phyloP scores from a whole-genome alignment of 2,113 vertebrate species.

The Hippocampus zosterae region DNA sequence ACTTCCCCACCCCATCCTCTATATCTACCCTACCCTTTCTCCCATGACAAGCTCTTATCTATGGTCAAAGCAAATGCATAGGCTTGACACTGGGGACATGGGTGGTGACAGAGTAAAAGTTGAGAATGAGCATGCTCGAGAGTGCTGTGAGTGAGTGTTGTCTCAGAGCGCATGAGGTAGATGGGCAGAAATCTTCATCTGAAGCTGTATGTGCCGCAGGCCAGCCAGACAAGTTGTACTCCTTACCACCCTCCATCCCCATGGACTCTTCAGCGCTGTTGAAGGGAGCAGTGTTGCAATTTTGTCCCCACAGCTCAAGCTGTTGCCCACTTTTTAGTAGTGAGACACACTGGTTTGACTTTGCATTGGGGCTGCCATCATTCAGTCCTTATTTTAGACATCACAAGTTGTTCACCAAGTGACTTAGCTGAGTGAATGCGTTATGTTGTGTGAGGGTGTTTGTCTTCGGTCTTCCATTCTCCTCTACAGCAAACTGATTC shows the following conservation, averaged over 20 bases:
- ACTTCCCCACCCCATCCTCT: slow-evolving; percentile 55
- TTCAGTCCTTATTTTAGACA: background rate
- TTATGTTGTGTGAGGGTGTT: background rate
- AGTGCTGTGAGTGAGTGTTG: slow-evolving; percentile 22
- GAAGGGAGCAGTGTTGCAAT: background rate
- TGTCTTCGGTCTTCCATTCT: slow-evolving; percentile 22
- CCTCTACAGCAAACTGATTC: slow-evolving; percentile 42
- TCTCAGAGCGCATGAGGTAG: background rate
- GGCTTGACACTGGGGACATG: slow-evolving; percentile 27
- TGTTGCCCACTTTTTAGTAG: background rate
- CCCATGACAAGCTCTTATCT: slow-evolving; percentile 60
- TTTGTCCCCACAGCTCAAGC: background rate
- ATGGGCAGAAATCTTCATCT: slow-evolving; percentile 6
- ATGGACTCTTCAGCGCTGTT: background rate
- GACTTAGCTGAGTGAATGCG: background rate
- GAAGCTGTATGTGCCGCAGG: slow-evolving; percentile 2
- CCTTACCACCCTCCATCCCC: background rate
- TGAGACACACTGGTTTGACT: background rate
- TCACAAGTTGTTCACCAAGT: background rate
- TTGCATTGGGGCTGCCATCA: background rate
- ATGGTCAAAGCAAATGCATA: slow-evolving; percentile 62
- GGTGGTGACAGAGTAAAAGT: slow-evolving; percentile 37
- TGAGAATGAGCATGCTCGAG: slow-evolving; percentile 58
- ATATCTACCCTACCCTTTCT: slow-evolving; percentile 32
- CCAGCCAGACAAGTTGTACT: background rate